A percentile compares a stretch with the other conserved stretches of the same genome.
These are phyloP conservation scores for Nomada lathburiana DNA, from an alignment of 2,888 invertebrate genomes.

Conservation along the genomic window DNA sequence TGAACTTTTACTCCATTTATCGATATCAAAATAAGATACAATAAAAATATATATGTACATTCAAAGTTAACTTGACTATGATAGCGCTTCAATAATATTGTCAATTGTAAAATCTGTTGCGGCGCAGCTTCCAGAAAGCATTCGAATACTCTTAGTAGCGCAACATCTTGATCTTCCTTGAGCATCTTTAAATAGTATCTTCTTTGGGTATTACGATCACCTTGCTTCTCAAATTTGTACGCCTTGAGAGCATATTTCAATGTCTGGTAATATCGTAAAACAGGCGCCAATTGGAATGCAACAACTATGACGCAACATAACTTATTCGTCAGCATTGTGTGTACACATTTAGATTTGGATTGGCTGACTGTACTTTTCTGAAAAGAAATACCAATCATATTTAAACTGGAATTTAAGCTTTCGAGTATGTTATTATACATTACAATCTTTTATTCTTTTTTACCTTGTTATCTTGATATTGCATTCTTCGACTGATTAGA, in stretches of 20 bases:
- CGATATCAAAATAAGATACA: slow-evolving; percentile 61
- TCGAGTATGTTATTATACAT: no score
- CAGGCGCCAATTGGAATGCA: slow-evolving; percentile 90
- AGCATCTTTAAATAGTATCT: slow-evolving; percentile 90
- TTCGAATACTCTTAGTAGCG: slow-evolving; percentile 91
- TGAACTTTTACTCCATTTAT: slow-evolving; percentile 21
- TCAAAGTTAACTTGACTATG: slow-evolving; percentile 85
- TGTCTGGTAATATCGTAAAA: slow-evolving; percentile 88
- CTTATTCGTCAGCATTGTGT: slow-evolving; percentile 54
- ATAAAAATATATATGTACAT: slow-evolving; percentile 82
- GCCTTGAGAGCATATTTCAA: slow-evolving; percentile 88
- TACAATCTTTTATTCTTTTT: background rate
- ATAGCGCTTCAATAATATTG: slow-evolving; percentile 88
- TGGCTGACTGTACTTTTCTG: slow-evolving; percentile 65
- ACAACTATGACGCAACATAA: slow-evolving; percentile 77
- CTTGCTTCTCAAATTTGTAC: slow-evolving; percentile 87
- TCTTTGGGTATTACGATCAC: slow-evolving; percentile 87
- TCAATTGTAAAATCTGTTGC: slow-evolving; percentile 91
- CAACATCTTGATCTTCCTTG: slow-evolving; percentile 92
- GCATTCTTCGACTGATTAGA: slow-evolving; percentile 91
- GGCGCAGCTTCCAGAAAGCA: slow-evolving; percentile 93
- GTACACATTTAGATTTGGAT: slow-evolving; percentile 45
- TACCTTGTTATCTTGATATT: slow-evolving; percentile 80
- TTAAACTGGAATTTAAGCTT: background rate
- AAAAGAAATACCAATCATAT: background rate